Conservation (phyloP, 2,797 vertebrate species). For the Rhabdomys pumilio region DNA sequence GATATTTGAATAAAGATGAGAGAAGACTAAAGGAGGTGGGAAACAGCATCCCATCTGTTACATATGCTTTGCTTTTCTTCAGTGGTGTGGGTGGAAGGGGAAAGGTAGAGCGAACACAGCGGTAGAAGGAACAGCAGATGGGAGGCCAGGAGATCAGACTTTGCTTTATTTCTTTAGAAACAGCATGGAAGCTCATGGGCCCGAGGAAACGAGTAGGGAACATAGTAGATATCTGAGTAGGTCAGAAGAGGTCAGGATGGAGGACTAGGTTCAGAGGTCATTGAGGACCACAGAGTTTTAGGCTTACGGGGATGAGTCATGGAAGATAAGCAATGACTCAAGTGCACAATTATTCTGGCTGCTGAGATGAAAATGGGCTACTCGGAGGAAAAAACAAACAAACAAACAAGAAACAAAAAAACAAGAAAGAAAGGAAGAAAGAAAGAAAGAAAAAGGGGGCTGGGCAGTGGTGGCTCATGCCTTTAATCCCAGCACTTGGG, state of each 20-base stretch:
- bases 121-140: background rate
- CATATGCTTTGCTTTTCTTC: background rate
- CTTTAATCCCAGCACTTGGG: no score
- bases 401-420: no score
- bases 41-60: background rate
- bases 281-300: background rate
- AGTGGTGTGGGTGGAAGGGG: background rate
- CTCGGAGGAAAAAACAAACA: background rate
- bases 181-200: background rate
- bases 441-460: background rate
- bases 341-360: background rate
- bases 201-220: background rate
- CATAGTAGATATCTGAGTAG: background rate
- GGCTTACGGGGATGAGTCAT: background rate
- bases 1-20: constrained; percentile 35
- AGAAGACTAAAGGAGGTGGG: background rate
- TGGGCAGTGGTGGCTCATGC: no score
- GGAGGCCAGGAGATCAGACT: background rate
- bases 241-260: background rate
- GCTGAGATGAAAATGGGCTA: background rate
- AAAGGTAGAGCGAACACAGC: background rate
- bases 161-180: constrained; percentile 1
- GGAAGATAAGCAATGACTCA: background rate
- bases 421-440: background rate
- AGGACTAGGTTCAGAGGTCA: background rate